Percentiles rank a stretch among this genome's conserved stretches.
Conservation (phyloP, 2,888 invertebrate genomes). For the Creontiades dilutus region DNA sequence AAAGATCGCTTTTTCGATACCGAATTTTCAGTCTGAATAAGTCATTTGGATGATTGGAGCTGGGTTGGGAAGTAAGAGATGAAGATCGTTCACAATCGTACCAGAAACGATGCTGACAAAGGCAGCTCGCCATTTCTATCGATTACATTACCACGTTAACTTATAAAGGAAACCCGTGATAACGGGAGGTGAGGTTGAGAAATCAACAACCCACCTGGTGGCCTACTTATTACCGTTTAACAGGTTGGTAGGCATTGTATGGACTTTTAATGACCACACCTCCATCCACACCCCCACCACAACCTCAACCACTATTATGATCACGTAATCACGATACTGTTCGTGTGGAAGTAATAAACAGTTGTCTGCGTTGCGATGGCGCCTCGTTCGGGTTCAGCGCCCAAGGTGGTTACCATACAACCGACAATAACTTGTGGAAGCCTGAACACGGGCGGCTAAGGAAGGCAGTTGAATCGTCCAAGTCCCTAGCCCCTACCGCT, state of each 20-base stretch:
- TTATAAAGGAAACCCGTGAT: too few species aligned
- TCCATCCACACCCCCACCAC: not conserved
- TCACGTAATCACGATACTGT: slow-evolving; percentile 27
- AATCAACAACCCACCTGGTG: not conserved
- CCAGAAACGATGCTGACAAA: too few species aligned
- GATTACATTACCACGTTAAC: too few species aligned
- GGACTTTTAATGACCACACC: not conserved
- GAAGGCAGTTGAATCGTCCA: not conserved
- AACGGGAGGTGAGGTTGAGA: too few species aligned
- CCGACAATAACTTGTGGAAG: not conserved
- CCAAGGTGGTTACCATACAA: not conserved
- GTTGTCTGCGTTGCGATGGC: not conserved
- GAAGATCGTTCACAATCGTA: too few species aligned
- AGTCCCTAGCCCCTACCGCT: too few species aligned
- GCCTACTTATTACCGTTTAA: not conserved
- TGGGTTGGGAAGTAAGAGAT: too few species aligned
- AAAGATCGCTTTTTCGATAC: too few species aligned
- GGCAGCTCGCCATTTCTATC: too few species aligned
- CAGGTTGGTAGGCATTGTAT: not conserved
- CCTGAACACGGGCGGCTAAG: not conserved
- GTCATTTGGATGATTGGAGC: too few species aligned
- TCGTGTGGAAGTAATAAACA: slow-evolving; percentile 18
- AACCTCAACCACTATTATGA: slow-evolving; percentile 10
- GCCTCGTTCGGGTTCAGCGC: too few species aligned
- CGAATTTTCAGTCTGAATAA: too few species aligned